These are phyloP conservation scores for Eristalinus aeneus DNA, from an alignment of 2,888 invertebrate genomes.

Conservation along the genomic window DNA sequence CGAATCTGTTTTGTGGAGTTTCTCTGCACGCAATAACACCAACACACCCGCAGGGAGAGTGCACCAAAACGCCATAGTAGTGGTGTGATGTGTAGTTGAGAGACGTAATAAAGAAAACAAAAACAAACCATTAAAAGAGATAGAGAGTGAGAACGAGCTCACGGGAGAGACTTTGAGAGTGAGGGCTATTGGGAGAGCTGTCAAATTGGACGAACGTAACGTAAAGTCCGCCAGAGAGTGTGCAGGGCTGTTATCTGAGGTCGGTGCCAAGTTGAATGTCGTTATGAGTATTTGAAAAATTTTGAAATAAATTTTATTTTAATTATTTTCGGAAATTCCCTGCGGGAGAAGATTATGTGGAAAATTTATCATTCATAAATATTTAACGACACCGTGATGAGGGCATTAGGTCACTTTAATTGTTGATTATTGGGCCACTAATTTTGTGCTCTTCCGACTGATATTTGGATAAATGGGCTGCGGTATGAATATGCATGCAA, in stretches of 20 bases:
- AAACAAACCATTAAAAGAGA: conserved; percentile 66
- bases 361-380: background rate
- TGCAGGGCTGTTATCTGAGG: conserved; percentile 24
- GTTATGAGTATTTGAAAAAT: background rate
- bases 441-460: background rate
- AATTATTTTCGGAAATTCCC: background rate
- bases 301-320: background rate
- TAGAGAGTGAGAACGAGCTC: background rate
- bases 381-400: background rate
- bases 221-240: background rate
- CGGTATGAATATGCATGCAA: background rate
- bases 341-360: background rate
- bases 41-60: background rate
- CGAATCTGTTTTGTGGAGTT: conserved; percentile 27
- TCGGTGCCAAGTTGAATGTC: background rate
- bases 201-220: conserved; percentile 39
- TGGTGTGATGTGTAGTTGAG: conserved; percentile 38
- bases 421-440: background rate
- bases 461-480: background rate
- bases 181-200: conserved; percentile 33
- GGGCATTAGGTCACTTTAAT: background rate
- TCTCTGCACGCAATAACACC: conserved; percentile 36
- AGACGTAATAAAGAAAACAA: conserved; percentile 51
- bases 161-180: background rate
- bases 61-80: conserved; percentile 9